These are phyloP conservation scores for Hydractinia symbiolongicarpus DNA, from an alignment of 30 jellyfish, hydroid and myxozoan genomes.

Conservation along the genomic window DNA sequence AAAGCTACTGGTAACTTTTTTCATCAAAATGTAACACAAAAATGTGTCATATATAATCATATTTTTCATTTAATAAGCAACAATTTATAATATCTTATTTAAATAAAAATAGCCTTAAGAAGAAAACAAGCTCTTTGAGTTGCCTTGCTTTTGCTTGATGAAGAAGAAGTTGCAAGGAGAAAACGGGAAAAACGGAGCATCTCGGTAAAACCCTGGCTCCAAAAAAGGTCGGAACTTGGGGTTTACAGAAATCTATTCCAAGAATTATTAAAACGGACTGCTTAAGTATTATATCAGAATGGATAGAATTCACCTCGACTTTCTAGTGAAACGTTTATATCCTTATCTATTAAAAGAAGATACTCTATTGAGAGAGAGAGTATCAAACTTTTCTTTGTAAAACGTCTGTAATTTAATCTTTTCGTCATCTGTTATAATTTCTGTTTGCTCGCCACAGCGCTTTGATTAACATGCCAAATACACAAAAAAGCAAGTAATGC, in stretches of 20 bases:
- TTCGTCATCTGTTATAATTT: no score
- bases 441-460: no score
- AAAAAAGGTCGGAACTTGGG: background rate
- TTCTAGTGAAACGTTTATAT: background rate
- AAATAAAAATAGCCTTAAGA: background rate
- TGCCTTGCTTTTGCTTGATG: background rate
- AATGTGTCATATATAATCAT: background rate
- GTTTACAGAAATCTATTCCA: background rate
- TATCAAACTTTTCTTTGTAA: background rate
- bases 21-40: background rate
- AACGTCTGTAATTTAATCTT: no score
- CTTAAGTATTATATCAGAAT: background rate
- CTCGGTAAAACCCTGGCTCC: background rate
- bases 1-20: slow-evolving; percentile 15
- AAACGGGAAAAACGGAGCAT: background rate
- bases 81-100: background rate
- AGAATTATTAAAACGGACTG: background rate
- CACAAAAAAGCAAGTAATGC: no score
- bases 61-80: no score
- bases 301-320: background rate
- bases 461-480: no score
- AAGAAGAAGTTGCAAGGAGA: background rate
- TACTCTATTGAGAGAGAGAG: background rate
- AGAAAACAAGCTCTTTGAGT: background rate
- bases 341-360: background rate